Evolutionary conservation across 2,888 invertebrate genomes (phyloP), one percentile per base, ranked within the genome.

Genomic region (Chrysodeixis includens): DNA sequence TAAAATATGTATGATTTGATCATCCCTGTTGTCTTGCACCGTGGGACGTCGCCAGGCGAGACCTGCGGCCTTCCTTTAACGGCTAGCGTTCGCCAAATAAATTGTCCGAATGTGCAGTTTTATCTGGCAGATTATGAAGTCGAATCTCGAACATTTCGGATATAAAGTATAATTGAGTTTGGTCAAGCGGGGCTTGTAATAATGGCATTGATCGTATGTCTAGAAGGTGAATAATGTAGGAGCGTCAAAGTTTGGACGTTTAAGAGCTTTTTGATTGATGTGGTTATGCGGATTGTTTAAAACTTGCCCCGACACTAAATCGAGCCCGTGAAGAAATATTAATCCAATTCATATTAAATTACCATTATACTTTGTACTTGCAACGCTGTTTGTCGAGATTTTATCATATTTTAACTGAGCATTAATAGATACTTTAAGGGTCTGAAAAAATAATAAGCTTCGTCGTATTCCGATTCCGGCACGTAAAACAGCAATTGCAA

Each of bases 201-300:
- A 76, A 69, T 57, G 52, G 59, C 30, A 76, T 70, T 69, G 82
- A 82, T 84, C 76, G 74, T 74, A 72, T 67, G 72, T 80, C 72
- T 78, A 74, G 77, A 74, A 67, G 65, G 77, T 85, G 85, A 89
- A 86, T 88, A 85, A 91, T 88, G 85, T 77, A 66, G 71, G 74
- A 70, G 79, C 80, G 83, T 83, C 82, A 82, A 89, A 90, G 81
- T 91, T 90, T 78, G 75, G 84, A 89, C 86, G 82, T 87, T 86
- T 87, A 87, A 86, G 81, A 88, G 83, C 82, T 79, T 67, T 74
- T 76, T 87, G 89, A 91, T 91, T 88, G 88, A 91, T 89, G 84
- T 77, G 78, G 66, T 46, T 49, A 69, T 14, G 68, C 67, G 74
- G 76, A 79, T 75, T 80, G 79, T 79, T 82, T 76, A 73, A 80